These are phyloP conservation scores for Theocolax elegans DNA, from an alignment of 1,140 invertebrate genomes.

Conservation along the genomic window DNA sequence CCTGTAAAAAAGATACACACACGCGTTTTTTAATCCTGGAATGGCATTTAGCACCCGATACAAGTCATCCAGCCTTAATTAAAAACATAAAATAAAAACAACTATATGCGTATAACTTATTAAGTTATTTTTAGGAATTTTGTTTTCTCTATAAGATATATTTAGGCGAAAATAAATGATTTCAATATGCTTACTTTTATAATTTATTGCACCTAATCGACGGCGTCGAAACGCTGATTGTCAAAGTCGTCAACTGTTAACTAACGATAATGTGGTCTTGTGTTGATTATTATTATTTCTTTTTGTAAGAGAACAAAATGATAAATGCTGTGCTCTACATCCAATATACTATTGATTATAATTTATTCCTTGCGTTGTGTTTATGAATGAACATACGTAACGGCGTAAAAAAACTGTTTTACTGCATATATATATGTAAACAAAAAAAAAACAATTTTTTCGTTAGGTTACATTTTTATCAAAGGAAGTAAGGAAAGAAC, in stretches of 20 bases:
- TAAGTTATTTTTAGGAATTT: slow-evolving; percentile 18
- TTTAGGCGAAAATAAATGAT: slow-evolving; percentile 10
- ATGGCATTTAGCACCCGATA: slow-evolving; percentile 28
- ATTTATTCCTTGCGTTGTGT: slow-evolving; percentile 19
- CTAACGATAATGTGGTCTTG: too few relatives aligned
- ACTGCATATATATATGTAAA: slow-evolving; percentile 35
- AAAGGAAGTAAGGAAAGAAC: slow-evolving; percentile 34
- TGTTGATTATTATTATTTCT: too few relatives aligned
- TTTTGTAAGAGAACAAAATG: too few relatives aligned
- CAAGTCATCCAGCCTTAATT: slow-evolving; percentile 36
- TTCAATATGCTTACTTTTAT: slow-evolving; percentile 4
- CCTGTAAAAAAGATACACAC: slow-evolving; percentile 19
- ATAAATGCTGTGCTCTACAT: slow-evolving; percentile 28
- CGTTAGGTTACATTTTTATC: slow-evolving; percentile 38
- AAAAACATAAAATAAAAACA: not conserved
- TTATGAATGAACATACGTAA: not conserved
- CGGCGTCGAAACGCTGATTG: slow-evolving; percentile 10
- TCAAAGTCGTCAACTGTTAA: too few relatives aligned
- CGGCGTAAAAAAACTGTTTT: slow-evolving; percentile 23
- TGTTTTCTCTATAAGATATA: slow-evolving; percentile 1
- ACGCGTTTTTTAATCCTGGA: slow-evolving; percentile 28
- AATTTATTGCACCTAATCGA: slow-evolving; percentile 26
- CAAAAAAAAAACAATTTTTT: slow-evolving; percentile 25
- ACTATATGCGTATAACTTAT: not conserved
- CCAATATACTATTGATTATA: slow-evolving; percentile 26